These are phyloP conservation scores for Drosophila leontia DNA, from an alignment of 1,140 invertebrate genomes.

Conservation along the genomic window DNA sequence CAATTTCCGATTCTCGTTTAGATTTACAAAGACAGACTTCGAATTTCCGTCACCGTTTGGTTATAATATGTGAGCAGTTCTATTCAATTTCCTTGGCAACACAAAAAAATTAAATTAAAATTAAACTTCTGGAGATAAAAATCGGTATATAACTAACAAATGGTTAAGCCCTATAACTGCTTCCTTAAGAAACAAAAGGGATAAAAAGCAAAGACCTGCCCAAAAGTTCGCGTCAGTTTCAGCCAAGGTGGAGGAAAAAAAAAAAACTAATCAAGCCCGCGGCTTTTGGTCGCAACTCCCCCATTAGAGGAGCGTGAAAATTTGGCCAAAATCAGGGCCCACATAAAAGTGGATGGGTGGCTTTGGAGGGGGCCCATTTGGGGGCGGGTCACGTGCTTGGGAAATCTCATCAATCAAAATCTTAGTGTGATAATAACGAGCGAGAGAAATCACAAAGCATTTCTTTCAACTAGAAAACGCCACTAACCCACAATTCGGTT, in stretches of 20 bases:
- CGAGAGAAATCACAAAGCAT: constrained; percentile 76
- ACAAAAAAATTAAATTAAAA: background rate
- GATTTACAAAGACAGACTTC: background rate
- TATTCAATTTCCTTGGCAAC: background rate
- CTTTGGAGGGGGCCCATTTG: background rate
- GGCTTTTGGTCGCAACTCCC: constrained; percentile 49
- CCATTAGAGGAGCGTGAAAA: constrained; percentile 21
- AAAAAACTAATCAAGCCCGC: constrained; percentile 70
- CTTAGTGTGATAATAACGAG: constrained; percentile 77
- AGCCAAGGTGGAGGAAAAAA: background rate
- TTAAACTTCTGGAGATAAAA: background rate
- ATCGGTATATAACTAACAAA: too few relatives aligned
- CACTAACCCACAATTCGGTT: constrained; percentile 74
- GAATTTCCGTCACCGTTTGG: background rate
- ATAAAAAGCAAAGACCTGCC: constrained; percentile 1
- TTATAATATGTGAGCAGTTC: background rate
- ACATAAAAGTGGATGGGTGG: constrained; percentile 23
- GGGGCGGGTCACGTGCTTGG: constrained; percentile 24
- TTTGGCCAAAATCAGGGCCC: constrained; percentile 44
- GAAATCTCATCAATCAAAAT: constrained; percentile 79
- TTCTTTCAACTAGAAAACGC: constrained; percentile 61
- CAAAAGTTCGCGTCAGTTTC: constrained; percentile 36
- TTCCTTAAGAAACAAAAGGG: constrained; percentile 9
- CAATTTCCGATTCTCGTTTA: background rate
- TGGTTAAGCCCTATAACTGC: too few relatives aligned